phyloP scores from a whole-genome alignment of 2,888 invertebrate genomes.

The Empis stercorea region DNA sequence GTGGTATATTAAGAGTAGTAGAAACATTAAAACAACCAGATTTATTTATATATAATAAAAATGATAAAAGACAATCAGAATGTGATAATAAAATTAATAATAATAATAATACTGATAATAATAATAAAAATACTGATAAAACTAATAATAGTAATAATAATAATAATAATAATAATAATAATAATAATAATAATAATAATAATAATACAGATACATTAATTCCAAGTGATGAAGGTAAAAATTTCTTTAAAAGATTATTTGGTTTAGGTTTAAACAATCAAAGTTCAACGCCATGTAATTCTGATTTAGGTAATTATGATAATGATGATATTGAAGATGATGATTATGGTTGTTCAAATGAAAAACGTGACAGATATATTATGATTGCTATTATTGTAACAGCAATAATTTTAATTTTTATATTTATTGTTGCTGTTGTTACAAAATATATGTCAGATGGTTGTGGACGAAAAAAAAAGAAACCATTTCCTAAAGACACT shows the following conservation, averaged over 20 bases:
- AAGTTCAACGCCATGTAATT: no score
- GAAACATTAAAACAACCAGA: constrained; percentile 17
- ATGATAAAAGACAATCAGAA: neutral
- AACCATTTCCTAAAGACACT: neutral
- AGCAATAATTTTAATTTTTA: constrained; percentile 6
- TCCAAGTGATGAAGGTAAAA: no score
- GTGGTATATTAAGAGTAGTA: constrained; percentile 25
- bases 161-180: neutral
- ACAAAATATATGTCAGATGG: constrained; percentile 8
- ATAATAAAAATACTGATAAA: neutral
- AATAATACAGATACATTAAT: neutral
- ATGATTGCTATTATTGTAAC: constrained; percentile 3
- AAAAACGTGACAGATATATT: neutral
- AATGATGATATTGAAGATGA: neutral
- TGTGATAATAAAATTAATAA: neutral
- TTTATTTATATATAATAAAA: neutral
- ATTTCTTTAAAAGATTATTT: no score
- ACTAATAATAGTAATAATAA: neutral
- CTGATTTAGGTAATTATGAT: neutral
- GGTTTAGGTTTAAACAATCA: no score
- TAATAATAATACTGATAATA: neutral
- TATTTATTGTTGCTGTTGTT: constrained; percentile 8
- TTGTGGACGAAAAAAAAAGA: neutral
- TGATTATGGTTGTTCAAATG: neutral
- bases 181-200: neutral